phyloP scores from a whole-genome alignment of 1,140 invertebrate species.

The Drosophila mayri region DNA sequence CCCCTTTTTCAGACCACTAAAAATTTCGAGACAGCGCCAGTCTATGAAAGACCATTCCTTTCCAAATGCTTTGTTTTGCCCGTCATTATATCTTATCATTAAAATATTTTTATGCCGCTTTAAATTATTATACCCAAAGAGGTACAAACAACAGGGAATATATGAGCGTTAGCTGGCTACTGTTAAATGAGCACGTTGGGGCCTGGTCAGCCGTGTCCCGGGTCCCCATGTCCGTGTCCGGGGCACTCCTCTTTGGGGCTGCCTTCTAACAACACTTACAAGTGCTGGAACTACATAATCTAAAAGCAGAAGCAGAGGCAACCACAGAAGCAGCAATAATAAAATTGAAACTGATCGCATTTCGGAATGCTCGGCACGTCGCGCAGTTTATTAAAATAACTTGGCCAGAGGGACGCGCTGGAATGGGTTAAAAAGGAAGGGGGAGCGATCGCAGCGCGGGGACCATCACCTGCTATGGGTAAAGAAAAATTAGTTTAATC shows the following conservation, averaged over 20 bases:
- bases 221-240: constrained; percentile 38
- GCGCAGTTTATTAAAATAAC: constrained; percentile 85
- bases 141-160: constrained; percentile 54
- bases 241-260: constrained; percentile 65
- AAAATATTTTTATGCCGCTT: constrained; percentile 79
- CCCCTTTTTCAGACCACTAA: neutral
- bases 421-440: constrained; percentile 2
- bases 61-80: constrained; percentile 52
- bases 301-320: constrained; percentile 50
- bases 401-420: constrained; percentile 55
- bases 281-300: constrained; percentile 76
- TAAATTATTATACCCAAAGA: constrained; percentile 74
- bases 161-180: constrained; percentile 70
- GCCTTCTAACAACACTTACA: constrained; percentile 81
- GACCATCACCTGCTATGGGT: constrained; percentile 79
- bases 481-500: constrained; percentile 84
- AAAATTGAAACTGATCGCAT: constrained; percentile 83
- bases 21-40: constrained; percentile 18
- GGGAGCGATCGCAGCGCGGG: constrained; percentile 7
- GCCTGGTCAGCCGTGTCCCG: constrained; percentile 46
- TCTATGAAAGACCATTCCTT: constrained; percentile 2
- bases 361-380: constrained; percentile 77
- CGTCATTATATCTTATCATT: constrained; percentile 72
- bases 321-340: constrained; percentile 60
- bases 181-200: constrained; percentile 82